Conservation (phyloP, 2,888 invertebrate genomes). For the Pseudoips prasinana region DNA sequence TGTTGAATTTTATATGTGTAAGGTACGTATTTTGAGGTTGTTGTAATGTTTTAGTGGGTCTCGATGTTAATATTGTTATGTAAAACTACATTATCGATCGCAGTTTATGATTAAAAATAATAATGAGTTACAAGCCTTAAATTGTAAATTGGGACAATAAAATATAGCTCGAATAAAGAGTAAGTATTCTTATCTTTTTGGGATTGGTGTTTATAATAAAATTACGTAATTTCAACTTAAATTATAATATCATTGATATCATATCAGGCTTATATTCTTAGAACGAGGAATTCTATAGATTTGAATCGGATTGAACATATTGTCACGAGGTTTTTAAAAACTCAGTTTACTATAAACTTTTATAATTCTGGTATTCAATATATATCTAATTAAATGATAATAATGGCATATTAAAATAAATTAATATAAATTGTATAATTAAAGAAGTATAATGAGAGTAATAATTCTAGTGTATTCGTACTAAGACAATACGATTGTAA, state of each 20-base stretch:
- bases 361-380: slow-evolving; percentile 29
- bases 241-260: slow-evolving; percentile 55
- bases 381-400: slow-evolving; percentile 20
- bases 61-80: slow-evolving; percentile 60
- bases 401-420: slow-evolving; percentile 19
- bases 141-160: slow-evolving; percentile 64
- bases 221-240: slow-evolving; percentile 9
- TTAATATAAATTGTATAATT: slow-evolving; percentile 20
- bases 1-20: slow-evolving; percentile 71
- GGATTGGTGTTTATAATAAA: slow-evolving; percentile 15
- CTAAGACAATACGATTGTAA: slow-evolving; percentile 57
- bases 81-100: slow-evolving; percentile 40
- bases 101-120: slow-evolving; percentile 27
- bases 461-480: slow-evolving; percentile 21
- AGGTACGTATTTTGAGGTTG: slow-evolving; percentile 66
- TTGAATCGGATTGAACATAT: slow-evolving; percentile 15
- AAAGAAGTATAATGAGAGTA: slow-evolving; percentile 22
- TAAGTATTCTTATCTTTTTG: slow-evolving; percentile 4
- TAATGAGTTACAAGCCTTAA: slow-evolving; percentile 52
- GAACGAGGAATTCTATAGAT: slow-evolving; percentile 21
- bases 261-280: slow-evolving; percentile 50
- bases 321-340: slow-evolving; percentile 19
- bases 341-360: slow-evolving; percentile 23
- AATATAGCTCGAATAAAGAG: slow-evolving; percentile 4
- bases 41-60: slow-evolving; percentile 59